Conservation (phyloP, 2,113 vertebrate genomes). For the Pelodiscus sinensis region DNA sequence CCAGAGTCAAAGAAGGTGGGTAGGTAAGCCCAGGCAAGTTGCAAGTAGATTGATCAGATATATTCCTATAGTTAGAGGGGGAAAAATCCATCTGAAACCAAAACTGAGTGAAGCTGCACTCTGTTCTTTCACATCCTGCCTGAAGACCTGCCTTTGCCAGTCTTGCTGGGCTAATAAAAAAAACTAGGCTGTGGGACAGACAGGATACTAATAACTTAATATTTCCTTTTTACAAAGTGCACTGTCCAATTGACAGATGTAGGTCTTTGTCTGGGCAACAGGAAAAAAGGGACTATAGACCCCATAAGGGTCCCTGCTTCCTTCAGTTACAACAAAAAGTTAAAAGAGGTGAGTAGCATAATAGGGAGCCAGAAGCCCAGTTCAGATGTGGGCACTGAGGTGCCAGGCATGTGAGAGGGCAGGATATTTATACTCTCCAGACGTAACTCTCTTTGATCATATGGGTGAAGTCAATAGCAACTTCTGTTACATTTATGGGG, state of each 20-base stretch:
- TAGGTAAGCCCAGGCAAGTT: neutral
- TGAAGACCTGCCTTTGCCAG: neutral
- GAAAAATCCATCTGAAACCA: neutral
- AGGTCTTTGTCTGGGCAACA: neutral
- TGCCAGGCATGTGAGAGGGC: neutral
- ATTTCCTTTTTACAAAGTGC: neutral
- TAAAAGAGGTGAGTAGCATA: neutral
- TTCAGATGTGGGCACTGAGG: neutral
- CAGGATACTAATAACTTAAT: neutral
- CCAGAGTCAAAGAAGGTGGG: neutral
- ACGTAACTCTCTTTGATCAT: neutral
- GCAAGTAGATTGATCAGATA: neutral
- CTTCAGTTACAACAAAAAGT: neutral
- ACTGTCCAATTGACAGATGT: neutral
- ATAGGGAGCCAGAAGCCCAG: neutral
- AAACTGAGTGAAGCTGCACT: neutral
- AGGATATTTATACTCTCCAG: neutral
- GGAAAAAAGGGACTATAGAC: neutral
- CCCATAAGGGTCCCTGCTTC: neutral
- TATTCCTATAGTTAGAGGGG: neutral
- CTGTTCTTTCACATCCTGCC: neutral
- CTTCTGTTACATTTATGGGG: neutral
- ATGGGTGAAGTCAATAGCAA: neutral
- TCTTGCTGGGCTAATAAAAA: neutral
- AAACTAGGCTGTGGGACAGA: neutral